A percentile compares a stretch with the other conserved stretches of the same genome.
phyloP scores from a whole-genome alignment of 2,797 vertebrate genomes.

The Odontamblyopus rebecca region DNA sequence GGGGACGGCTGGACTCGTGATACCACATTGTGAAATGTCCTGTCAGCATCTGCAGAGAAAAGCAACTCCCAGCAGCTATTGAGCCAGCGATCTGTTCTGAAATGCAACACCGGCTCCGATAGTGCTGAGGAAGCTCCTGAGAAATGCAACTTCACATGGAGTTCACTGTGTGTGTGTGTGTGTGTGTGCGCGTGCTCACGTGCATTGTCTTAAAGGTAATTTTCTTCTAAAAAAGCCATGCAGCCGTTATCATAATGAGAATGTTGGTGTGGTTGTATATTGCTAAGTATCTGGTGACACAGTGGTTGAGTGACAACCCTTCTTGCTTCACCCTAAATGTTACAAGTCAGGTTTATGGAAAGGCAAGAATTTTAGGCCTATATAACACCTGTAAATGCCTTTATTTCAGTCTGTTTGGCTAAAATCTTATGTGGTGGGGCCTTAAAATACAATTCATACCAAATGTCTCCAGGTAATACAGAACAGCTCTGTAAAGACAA shows the following conservation, averaged over 20 bases:
- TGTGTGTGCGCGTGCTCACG: no score
- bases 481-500: no score
- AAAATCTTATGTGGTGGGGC: no score
- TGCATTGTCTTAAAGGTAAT: background rate
- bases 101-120: conserved; percentile 71
- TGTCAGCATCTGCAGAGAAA: conserved; percentile 65
- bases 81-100: conserved; percentile 56
- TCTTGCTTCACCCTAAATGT: no score
- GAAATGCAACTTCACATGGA: conserved; percentile 27
- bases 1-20: conserved; percentile 16
- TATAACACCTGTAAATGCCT: no score
- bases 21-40: conserved; percentile 46
- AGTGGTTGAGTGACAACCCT: background rate
- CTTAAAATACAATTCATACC: no score
- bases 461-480: no score
- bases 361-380: no score
- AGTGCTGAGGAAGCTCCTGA: conserved; percentile 64
- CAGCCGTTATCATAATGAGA: background rate
- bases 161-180: background rate
- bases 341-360: no score
- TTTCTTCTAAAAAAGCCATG: background rate
- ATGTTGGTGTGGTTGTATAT: background rate
- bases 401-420: no score
- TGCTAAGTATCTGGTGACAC: background rate
- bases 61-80: conserved; percentile 33